Evolutionary conservation across 2,797 vertebrate genomes (phyloP).

Genomic region (Leucoraja ocellata): DNA sequence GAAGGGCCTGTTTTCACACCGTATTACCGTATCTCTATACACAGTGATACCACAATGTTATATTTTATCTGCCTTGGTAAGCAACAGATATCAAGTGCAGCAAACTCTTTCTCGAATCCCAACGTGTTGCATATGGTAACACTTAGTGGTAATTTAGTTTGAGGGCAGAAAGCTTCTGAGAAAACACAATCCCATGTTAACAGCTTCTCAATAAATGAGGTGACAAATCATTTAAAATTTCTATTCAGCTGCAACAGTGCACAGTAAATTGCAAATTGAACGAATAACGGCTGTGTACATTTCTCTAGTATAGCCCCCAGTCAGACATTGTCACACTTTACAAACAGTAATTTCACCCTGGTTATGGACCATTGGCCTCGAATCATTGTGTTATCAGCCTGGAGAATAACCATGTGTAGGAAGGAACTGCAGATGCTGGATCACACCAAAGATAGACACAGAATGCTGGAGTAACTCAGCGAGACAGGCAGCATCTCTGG

Average conservation of each 20-base stretch:
- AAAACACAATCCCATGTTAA: neutral
- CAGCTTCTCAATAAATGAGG: neutral
- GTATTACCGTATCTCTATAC: no score
- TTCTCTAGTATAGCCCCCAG: neutral
- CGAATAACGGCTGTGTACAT: neutral
- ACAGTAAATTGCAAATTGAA: neutral
- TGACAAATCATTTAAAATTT: neutral
- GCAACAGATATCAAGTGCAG: neutral
- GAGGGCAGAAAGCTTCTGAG: neutral
- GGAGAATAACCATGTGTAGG: neutral
- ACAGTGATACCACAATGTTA: no score
- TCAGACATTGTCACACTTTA: neutral
- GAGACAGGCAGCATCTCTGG: no score
- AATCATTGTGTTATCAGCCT: neutral
- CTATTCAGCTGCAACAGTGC: neutral
- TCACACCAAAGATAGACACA: no score
- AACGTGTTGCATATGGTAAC: neutral
- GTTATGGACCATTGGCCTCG: neutral
- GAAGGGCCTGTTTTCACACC: no score
- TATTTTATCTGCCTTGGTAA: neutral
- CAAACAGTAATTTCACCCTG: neutral
- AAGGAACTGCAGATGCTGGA: no score
- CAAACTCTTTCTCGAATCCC: neutral
- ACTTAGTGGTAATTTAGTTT: neutral
- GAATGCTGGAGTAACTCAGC: no score